Base-by-base conservation (phyloP, 2,113 vertebrate species). In the Ceuthmochares aereus region DNA sequence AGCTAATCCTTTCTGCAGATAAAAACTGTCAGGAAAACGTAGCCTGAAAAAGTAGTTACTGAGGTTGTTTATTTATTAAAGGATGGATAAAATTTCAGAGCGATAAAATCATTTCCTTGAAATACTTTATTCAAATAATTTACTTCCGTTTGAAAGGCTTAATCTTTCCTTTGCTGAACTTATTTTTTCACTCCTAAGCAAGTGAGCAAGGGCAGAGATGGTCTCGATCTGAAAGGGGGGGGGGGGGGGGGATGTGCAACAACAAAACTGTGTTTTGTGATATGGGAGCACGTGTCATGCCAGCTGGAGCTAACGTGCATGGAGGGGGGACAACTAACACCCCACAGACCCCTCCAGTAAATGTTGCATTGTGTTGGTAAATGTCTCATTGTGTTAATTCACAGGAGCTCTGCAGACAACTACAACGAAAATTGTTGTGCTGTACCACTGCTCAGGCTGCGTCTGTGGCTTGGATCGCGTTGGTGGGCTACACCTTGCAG, bases 1-100 rank as follows among this genome's bases (percentile, higher is more conserved):
- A 94, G 55, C 63, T 94, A 95, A 94, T 93, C 82, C 93, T 67
- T 96, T 94, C 95, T 95, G 92, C 93, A 95, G 95, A 91, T 95
- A 93, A 91, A 82, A 87, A 51, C 64, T 60, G 75, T 64, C 90
- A 84, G 55, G 59, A 59, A 68, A 88, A 83, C 0, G 1, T 34
- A 56, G 75, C 86, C 93, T 91, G 84, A 75, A 95, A 93, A 91
- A 72, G 86, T 72, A 78, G 89, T 92, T 74, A 93, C 52, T 4
- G 56, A 74, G 34, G 55, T 47, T 83, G 60, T 70, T 93, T 91
- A 7, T 82, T 87, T 90, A 78, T 43, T 19, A 56, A 62, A 80
- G 75, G 43, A 80, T 32, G 68, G 63, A 70, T 83, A 73, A 86
- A 51, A 90, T 90, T 95, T 89, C 93, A 10, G 14, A 81, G 52